These are phyloP conservation scores for Alloscopus bannaensis DNA, from an alignment of 2,888 invertebrate genomes.

Conservation along the genomic window DNA sequence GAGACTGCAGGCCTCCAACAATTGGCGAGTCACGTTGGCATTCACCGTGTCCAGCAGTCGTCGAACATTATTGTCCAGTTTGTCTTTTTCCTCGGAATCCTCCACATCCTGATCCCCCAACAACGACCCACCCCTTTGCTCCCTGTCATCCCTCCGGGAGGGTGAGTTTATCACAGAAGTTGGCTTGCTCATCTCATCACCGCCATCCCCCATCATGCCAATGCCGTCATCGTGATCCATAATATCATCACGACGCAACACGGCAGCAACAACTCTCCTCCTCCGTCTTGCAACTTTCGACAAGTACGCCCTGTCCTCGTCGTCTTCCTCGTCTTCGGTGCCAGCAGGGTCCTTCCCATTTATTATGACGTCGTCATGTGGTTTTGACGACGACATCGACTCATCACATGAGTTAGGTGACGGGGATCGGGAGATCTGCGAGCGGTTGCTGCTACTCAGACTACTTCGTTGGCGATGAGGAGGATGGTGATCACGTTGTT, in stretches of 20 bases:
- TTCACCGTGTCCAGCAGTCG: conserved; percentile 85
- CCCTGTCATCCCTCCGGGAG: conserved; percentile 76
- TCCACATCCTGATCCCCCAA: conserved; percentile 64
- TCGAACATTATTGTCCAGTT: conserved; percentile 78
- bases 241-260: conserved; percentile 70
- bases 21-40: conserved; percentile 84
- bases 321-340: conserved; percentile 47
- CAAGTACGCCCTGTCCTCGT: conserved; percentile 55
- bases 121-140: conserved; percentile 76
- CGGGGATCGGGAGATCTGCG: conserved; percentile 60
- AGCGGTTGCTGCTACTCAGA: conserved; percentile 51
- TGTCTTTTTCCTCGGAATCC: conserved; percentile 68
- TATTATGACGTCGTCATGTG: conserved; percentile 62
- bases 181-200: conserved; percentile 48
- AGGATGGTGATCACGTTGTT: conserved; percentile 48
- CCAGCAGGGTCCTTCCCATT: conserved; percentile 58
- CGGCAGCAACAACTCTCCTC: conserved; percentile 47
- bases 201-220: conserved; percentile 45
- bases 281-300: conserved; percentile 35
- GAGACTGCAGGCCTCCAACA: conserved; percentile 81
- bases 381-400: conserved; percentile 62
- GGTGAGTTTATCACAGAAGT: conserved; percentile 63
- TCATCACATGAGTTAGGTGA: conserved; percentile 66
- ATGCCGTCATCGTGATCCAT: conserved; percentile 75
- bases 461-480: conserved; percentile 57